A percentile compares a stretch with the other conserved stretches of the same genome.
Evolutionary conservation across 1,140 invertebrate species (phyloP).

Genomic region (Ceratina calcarata): DNA sequence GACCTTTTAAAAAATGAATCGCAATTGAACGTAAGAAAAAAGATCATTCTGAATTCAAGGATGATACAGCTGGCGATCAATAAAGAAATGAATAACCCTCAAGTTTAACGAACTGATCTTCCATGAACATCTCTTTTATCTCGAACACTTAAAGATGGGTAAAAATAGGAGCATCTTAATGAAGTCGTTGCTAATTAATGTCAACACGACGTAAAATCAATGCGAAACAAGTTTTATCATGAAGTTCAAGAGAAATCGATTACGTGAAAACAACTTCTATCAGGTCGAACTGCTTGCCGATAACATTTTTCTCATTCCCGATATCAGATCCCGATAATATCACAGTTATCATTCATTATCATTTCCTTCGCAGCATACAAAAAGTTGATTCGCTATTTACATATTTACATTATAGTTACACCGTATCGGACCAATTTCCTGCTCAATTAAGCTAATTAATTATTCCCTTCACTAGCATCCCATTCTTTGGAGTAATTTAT

Average conservation of each 20-base stretch:
- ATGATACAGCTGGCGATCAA: no score
- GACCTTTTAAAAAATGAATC: no score
- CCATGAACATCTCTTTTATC: background rate
- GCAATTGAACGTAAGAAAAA: no score
- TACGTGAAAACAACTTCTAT: background rate
- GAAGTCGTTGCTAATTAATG: conserved; percentile 7
- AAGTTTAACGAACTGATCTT: background rate
- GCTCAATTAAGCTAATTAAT: background rate
- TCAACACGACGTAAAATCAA: background rate
- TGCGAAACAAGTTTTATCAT: background rate
- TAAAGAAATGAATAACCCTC: background rate
- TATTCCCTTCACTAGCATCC: background rate
- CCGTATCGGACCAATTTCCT: background rate
- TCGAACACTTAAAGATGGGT: background rate
- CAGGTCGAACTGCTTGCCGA: background rate
- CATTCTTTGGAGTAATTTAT: background rate
- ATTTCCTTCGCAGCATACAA: background rate
- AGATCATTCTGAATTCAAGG: no score
- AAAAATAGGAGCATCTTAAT: background rate
- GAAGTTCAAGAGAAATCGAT: conserved; percentile 25
- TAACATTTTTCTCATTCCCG: background rate
- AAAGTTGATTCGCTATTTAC: background rate
- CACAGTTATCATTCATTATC: background rate
- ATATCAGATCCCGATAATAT: background rate
- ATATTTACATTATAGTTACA: background rate